Conservation (phyloP, 1,140 invertebrate genomes). For the Myzus persicae region DNA sequence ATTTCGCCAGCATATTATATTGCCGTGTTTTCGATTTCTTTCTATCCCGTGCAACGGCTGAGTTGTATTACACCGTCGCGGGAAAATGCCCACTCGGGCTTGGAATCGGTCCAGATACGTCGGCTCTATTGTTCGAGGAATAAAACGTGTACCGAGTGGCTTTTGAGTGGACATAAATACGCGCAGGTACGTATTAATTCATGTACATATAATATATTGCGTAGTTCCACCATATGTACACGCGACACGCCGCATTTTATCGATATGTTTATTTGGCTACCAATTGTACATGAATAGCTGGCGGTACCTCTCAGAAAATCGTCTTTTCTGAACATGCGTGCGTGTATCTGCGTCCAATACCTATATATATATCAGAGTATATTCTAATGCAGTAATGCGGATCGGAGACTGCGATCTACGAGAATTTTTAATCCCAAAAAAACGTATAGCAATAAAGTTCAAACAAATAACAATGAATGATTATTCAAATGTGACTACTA, state of each 20-base stretch:
- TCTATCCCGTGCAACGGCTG: too few species aligned
- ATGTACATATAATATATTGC: neutral
- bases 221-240: too few species aligned
- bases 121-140: neutral
- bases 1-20: neutral
- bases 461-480: too few species aligned
- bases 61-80: neutral
- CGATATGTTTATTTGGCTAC: constrained; percentile 5
- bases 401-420: neutral
- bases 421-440: neutral
- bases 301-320: neutral
- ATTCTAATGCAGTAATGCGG: neutral
- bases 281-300: neutral
- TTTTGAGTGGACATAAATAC: constrained; percentile 1
- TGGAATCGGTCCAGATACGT: neutral
- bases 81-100: neutral
- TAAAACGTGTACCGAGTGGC: neutral
- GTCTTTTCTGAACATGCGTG: too few species aligned
- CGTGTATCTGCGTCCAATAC: too few species aligned
- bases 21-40: neutral
- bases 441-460: neutral
- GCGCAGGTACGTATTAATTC: neutral
- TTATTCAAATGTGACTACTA: too few species aligned
- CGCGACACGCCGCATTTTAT: neutral
- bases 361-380: too few species aligned